Evolutionary conservation across 2,797 vertebrate genomes (phyloP), one percentile per base, ranked within the genome.

Genomic region (Pterois miles): DNA sequence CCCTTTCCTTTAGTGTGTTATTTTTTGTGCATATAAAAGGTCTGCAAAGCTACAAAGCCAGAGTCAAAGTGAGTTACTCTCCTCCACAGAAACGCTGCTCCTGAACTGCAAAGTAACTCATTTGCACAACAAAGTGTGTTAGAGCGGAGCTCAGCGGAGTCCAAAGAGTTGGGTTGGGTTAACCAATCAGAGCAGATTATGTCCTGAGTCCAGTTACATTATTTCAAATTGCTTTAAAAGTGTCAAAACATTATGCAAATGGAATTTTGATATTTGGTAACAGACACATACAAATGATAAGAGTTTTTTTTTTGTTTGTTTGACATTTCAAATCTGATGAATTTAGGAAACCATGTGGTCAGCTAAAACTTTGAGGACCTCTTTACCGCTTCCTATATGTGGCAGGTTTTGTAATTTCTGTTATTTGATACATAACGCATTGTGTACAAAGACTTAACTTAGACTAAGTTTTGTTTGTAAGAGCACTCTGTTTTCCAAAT

Each of bases 71-170:
- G 43, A 46, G 18, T 46, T 46, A 46, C 43, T 46, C 20, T 46
- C 43, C 43, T 18, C 43, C 43, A 46, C 43, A 46, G 43, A 46
- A 46, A 0, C 43, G 20, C 43, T 46, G 43, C 43, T 46, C 43
- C 0, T 46, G 43, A 46, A 46, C n/a, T n/a, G n/a, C n/a, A n/a
- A 8, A 46, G 43, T 46, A 46, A 46, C 43, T 46, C 18, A 46
- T 46, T 46, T 46, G 18, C 43, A 46, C 20, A 46, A 46, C 0
- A 46, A 46, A 20, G 8, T 18, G 20, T 8, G 43, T 46, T 20
- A 46, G 40, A 46, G 40, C 3, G 7, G 40, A 46, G 40, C 40
- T 8, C 3, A 0, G 40, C 3, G 40, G 0, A 46, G 43, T 46
- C 43, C 0, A 20, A 46, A 46, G 43, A 46, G 43, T 46, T 20